These are phyloP conservation scores for Indicator indicator DNA, from an alignment of 2,113 vertebrate species.

Conservation along the genomic window DNA sequence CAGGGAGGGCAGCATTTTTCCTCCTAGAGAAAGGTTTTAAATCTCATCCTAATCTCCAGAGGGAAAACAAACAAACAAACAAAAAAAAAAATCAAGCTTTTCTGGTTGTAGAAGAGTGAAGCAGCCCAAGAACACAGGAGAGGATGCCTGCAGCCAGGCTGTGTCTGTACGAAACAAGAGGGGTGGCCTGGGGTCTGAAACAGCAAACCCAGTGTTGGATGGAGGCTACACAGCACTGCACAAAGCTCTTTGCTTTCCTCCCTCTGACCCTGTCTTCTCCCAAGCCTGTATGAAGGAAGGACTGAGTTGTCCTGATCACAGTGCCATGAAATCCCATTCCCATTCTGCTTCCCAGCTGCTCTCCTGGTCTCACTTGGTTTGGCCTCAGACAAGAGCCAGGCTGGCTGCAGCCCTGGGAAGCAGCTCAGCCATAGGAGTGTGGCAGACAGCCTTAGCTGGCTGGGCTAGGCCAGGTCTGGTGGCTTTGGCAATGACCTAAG, in stretches of 20 bases:
- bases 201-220: not conserved
- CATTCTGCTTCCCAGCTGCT: not conserved
- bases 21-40: not conserved
- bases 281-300: not conserved
- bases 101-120: not conserved
- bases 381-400: not conserved
- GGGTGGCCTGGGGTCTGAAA: not conserved
- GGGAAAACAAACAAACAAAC: not conserved
- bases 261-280: constrained; percentile 11
- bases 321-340: constrained; percentile 48
- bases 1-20: not conserved
- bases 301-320: not conserved
- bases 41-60: not conserved
- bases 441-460: not conserved
- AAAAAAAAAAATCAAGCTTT: not conserved
- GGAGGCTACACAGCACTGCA: constrained; percentile 3
- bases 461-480: not conserved
- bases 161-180: too few relatives aligned
- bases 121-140: not conserved
- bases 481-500: not conserved
- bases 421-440: not conserved
- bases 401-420: not conserved
- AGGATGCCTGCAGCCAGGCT: too few relatives aligned
- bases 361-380: constrained; percentile 24
- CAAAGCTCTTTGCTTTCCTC: constrained; percentile 10